These are phyloP conservation scores for Drosophila pachea DNA, from an alignment of 1,140 invertebrate species.

Conservation along the genomic window DNA sequence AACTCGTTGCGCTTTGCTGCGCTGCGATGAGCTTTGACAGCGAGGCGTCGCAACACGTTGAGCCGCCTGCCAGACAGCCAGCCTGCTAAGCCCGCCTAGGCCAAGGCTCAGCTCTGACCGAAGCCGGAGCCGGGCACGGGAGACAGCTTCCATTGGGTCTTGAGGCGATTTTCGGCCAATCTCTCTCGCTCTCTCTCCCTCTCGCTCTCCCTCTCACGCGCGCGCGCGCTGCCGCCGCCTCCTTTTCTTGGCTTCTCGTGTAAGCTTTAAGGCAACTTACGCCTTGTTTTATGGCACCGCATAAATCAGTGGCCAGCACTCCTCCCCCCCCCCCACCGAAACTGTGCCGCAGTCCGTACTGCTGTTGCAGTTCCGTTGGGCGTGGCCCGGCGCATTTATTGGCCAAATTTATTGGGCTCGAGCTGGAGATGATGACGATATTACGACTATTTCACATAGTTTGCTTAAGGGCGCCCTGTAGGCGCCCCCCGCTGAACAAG, in stretches of 20 bases:
- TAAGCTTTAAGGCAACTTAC: slow-evolving; percentile 15
- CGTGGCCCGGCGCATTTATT: slow-evolving; percentile 61
- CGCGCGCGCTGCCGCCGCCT: not conserved
- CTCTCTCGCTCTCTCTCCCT: not conserved
- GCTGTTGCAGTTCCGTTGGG: slow-evolving; percentile 8
- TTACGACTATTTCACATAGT: slow-evolving; percentile 44
- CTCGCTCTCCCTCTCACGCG: not conserved
- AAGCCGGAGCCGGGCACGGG: not conserved
- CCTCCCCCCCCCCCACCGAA: not conserved
- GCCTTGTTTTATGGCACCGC: slow-evolving; percentile 19
- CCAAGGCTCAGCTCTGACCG: slow-evolving; percentile 2
- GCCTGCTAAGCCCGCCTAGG: not conserved
- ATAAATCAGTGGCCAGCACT: slow-evolving; percentile 25
- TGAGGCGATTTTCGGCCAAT: not conserved
- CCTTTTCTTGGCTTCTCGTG: not conserved
- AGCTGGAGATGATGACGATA: slow-evolving; percentile 39
- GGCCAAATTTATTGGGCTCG: slow-evolving; percentile 38
- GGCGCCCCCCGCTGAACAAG: not conserved
- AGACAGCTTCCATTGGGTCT: not conserved
- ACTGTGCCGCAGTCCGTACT: no score
- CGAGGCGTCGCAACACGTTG: slow-evolving; percentile 30
- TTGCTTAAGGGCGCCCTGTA: slow-evolving; percentile 3
- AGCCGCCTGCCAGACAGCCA: slow-evolving; percentile 19
- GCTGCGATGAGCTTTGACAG: slow-evolving; percentile 22
- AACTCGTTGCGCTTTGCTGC: slow-evolving; percentile 22